Base-by-base conservation (phyloP, 2,888 invertebrate genomes). In the Tetragnatha montana region DNA sequence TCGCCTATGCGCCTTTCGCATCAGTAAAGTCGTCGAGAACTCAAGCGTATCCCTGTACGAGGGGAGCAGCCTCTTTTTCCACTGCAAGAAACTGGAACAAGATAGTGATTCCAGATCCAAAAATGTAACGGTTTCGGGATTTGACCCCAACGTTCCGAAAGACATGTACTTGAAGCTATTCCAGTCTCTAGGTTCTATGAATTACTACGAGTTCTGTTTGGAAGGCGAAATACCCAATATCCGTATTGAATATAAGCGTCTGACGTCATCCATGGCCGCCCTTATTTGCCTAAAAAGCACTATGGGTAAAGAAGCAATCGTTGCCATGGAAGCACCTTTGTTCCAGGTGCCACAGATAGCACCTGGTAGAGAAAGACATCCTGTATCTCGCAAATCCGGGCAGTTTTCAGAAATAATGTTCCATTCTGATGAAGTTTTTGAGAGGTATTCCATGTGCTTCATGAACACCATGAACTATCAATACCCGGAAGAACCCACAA, bases 201-300 rank as follows among this genome's bases (percentile, higher is more conserved):
- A 47, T 6, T 81, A 87, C 22, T 87, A 47, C 35, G 86, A 87
- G 21, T 80, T 87, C n/a, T 80, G 80, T 17, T 10, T 74, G 6
- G 60, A 87, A 8, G 80, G 86, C 3, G 81, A 87, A 12, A 74
- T 87, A 19, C 74, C 86, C 3, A 87, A 80, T 47, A 47, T 19
- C 47, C 71, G 69, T 35, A 73, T 81, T 19, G 86, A 87, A 73
- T 87, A 71, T 47, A 68, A 60, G 21, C 73, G 86, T 71, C 80
- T 17, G 22, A 74, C 86, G 14, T 87, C 86, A 3, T 60, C 86
- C 2, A 74, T 81, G 49, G 80, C 80, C 0, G 86, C 86, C 0
- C 3, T 79, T 3, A 35, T 87, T 19, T 74, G 49, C 14, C 21
- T 87, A 10, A 80, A 81, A 80, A 47, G 68, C n/a, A 51, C 60